Evolutionary conservation across 1,140 invertebrate species (phyloP).

Genomic region (Planococcus citri): DNA sequence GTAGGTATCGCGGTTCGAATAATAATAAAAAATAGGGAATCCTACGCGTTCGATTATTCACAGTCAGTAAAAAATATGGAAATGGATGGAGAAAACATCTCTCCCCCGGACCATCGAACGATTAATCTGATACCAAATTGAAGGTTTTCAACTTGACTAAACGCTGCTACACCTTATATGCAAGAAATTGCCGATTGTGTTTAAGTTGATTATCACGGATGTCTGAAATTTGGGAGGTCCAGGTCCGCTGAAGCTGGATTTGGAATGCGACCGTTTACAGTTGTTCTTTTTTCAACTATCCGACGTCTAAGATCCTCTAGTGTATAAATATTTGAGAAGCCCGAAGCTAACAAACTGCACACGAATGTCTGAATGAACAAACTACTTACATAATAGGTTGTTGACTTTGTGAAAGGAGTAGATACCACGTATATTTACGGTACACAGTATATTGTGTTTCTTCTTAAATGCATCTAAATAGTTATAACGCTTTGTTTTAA

Average conservation of each 20-base stretch:
- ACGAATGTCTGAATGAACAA: neutral
- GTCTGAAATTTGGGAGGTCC: neutral
- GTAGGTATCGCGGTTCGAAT: too few relatives aligned
- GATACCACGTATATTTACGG: too few relatives aligned
- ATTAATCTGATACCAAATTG: neutral
- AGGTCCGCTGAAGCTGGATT: neutral
- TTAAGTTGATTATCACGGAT: neutral
- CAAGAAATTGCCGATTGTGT: neutral
- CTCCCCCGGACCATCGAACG: neutral
- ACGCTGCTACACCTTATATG: too few relatives aligned
- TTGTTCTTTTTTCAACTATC: neutral
- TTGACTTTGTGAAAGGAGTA: neutral
- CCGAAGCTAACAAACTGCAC: neutral
- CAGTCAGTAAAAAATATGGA: neutral
- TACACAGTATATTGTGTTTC: too few relatives aligned
- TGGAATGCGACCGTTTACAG: neutral
- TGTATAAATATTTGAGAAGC: neutral
- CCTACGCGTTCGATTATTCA: neutral
- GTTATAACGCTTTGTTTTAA: too few relatives aligned
- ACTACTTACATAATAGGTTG: constrained; percentile 7
- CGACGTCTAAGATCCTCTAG: neutral
- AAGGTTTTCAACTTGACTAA: neutral
- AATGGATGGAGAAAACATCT: neutral
- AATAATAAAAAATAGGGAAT: neutral
- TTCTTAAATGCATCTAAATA: too few relatives aligned